A percentile compares a stretch with the other conserved stretches of the same genome.
phyloP scores from a whole-genome alignment of 2,888 invertebrate species.

The Chironomus riparius region DNA sequence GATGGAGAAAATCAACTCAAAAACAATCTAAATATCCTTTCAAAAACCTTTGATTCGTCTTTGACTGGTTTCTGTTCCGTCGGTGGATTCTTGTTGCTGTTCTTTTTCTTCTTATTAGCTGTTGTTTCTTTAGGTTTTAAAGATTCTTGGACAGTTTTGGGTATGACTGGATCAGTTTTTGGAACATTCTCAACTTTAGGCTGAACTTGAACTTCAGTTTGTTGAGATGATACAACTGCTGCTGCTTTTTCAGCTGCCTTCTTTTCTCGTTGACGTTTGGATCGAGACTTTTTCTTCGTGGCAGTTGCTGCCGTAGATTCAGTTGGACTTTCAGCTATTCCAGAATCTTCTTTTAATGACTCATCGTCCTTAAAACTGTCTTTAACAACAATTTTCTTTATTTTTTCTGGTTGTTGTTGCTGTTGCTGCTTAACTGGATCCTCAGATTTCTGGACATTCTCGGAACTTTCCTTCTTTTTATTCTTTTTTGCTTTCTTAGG shows the following conservation, averaged over 20 bases:
- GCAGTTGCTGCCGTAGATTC: background rate
- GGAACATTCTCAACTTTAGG: slow-evolving; percentile 18
- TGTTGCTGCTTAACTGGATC: slow-evolving; percentile 29
- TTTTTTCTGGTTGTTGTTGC: slow-evolving; percentile 28
- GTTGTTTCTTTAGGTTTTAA: background rate
- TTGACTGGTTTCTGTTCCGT: background rate
- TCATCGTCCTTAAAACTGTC: slow-evolving; percentile 14
- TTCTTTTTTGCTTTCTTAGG: slow-evolving; percentile 19
- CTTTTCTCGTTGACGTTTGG: slow-evolving; percentile 13
- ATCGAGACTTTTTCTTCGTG: slow-evolving; percentile 8
- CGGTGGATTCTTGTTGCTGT: background rate
- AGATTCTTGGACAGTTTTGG: background rate
- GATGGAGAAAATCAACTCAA: background rate
- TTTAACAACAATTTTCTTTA: slow-evolving; percentile 27
- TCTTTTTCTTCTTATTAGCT: slow-evolving; percentile 7
- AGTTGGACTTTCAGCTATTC: background rate
- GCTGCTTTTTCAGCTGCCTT: slow-evolving; percentile 1
- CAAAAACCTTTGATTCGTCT: background rate
- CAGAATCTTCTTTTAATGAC: background rate
- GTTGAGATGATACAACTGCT: background rate
- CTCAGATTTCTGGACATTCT: slow-evolving; percentile 12
- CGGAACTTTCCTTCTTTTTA: background rate
- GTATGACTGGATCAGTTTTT: slow-evolving; percentile 21
- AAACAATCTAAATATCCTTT: background rate
- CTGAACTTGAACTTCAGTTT: background rate